These are phyloP conservation scores for Semnornis frantzii DNA, from an alignment of 2,113 vertebrate species.

Conservation along the genomic window DNA sequence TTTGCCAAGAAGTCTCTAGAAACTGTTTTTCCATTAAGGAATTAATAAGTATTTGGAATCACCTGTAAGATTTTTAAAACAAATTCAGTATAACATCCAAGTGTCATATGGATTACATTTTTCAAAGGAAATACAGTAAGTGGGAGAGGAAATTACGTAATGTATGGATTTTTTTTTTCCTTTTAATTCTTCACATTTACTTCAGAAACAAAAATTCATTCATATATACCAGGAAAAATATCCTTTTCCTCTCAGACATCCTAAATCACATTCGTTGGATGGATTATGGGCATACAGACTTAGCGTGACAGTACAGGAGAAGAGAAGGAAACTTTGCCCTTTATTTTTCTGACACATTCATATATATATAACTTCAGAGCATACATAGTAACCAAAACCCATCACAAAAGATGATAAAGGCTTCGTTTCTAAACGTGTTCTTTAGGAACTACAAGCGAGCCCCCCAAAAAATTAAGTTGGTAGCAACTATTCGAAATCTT, in stretches of 20 bases:
- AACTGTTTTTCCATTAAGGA: slow-evolving; percentile 41
- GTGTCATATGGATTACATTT: slow-evolving; percentile 21
- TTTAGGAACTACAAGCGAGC: background rate
- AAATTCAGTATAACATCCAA: slow-evolving; percentile 20
- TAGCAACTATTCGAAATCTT: background rate
- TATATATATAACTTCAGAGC: background rate
- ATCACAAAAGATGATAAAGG: background rate
- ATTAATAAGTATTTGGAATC: slow-evolving; percentile 29
- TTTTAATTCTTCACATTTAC: slow-evolving; percentile 32
- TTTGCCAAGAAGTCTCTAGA: background rate
- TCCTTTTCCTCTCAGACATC: slow-evolving; percentile 16
- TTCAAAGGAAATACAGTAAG: slow-evolving; percentile 35
- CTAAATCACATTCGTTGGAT: slow-evolving; percentile 32
- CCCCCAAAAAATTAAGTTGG: background rate
- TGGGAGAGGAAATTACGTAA: slow-evolving; percentile 22
- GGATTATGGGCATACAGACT: background rate
- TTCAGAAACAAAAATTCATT: slow-evolving; percentile 7
- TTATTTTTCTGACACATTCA: background rate
- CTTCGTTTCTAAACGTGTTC: background rate
- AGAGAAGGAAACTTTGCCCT: background rate
- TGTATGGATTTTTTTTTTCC: slow-evolving; percentile 20
- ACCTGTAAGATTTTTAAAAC: slow-evolving; percentile 12
- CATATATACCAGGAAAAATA: slow-evolving; percentile 9
- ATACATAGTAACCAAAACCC: background rate
- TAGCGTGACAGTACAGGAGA: background rate